Conservation (phyloP, 64 coral and sea anemone species). For the Platygyra sinensis region DNA sequence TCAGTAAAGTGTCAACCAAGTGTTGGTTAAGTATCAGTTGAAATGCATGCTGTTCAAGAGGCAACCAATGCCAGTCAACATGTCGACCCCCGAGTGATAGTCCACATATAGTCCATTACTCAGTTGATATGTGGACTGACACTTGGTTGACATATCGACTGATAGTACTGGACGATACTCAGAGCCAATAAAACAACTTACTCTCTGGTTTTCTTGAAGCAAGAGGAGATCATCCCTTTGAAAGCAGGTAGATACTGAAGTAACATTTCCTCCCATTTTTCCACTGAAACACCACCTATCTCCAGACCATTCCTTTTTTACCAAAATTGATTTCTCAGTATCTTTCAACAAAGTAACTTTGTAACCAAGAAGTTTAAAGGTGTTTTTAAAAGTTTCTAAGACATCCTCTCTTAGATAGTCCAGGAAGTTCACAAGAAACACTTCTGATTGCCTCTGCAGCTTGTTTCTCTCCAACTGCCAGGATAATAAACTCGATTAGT, state of each 20-base stretch:
- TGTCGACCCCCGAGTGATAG: too few species aligned
- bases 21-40: too few species aligned
- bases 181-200: not conserved
- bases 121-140: too few species aligned
- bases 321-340: not conserved
- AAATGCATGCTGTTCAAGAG: too few species aligned
- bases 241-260: not conserved
- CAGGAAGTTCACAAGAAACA: not conserved
- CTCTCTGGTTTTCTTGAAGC: not conserved
- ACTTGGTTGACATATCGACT: not conserved
- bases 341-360: not conserved
- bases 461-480: conserved; percentile 8
- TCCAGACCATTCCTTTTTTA: not conserved
- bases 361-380: conserved; percentile 17
- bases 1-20: too few species aligned
- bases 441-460: not conserved
- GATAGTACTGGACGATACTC: too few species aligned
- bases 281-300: not conserved
- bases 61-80: too few species aligned
- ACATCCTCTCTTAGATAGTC: not conserved
- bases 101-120: too few species aligned
- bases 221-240: not conserved
- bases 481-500: not conserved
- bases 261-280: not conserved
- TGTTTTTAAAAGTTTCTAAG: not conserved